Base-by-base conservation (phyloP, 2,888 invertebrate genomes). In the Desoria tigrina region DNA sequence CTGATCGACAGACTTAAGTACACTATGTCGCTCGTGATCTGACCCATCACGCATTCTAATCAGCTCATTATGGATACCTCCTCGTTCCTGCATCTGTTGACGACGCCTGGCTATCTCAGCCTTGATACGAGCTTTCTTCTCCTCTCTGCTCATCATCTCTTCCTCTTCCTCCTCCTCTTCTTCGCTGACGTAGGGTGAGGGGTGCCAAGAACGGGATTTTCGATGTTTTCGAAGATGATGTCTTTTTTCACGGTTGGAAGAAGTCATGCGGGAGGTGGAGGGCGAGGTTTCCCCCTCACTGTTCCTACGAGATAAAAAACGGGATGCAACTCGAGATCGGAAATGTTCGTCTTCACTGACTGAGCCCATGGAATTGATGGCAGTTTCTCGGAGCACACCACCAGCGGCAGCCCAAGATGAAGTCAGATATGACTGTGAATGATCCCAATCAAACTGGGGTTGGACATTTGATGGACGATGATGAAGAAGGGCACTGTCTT, bases 61-160 rank as follows among this genome's bases (percentile, higher is more conserved):
- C 21, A 84, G 78, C 75, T 84, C 84, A 55, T 82, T 81, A 74
- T 82, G 83, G 39, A 84, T 78, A 9, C 83, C 80, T n/a, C 83
- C 81, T 67, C 84, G 83, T 72, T 85, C 84, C 73, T 84, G 85
- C 65, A 87, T 82, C 75, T 85, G 84, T 73, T 83, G 82, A 51
- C 84, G 81, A n/a, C 86, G 79, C 59, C 84, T 80, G 14, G 85
- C 84, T 66, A 87, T 85, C 77, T 87, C 86, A 50, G 83, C 83
- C 73, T 85, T 84, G 65, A 87, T 82, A 72, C 84, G 81, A 42
- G 83, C 81, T 77, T 84, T 84, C 77, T 85, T 84, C 75, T 84
- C 83, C 74, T 87, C 86, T 49, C 85, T 78, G 23, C 80, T 81
- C 69, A 83, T 76, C 54, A 81, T 79, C 69, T 85, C 85, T 64